phyloP scores from a whole-genome alignment of 1,140 invertebrate species.

The Archivesica marissinica region DNA sequence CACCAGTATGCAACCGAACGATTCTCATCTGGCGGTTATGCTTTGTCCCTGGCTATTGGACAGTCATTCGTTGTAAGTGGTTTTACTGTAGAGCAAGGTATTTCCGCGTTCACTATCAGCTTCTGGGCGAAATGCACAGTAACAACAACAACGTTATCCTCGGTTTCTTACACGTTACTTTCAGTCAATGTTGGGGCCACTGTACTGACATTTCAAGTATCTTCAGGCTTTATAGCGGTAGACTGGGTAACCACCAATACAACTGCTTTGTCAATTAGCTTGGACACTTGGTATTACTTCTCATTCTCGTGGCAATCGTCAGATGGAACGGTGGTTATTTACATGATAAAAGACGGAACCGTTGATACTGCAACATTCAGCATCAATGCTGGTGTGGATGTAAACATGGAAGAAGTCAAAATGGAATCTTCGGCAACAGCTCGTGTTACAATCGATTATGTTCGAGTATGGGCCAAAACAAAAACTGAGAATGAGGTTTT shows the following conservation, averaged over 20 bases:
- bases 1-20: neutral
- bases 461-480: conserved; percentile 18
- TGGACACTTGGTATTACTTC: conserved; percentile 45
- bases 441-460: conserved; percentile 14
- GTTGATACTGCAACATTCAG: neutral
- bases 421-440: neutral
- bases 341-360: conserved; percentile 16
- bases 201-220: neutral
- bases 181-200: neutral
- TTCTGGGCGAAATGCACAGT: conserved; percentile 48
- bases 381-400: neutral
- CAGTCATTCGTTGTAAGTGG: neutral
- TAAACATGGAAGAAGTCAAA: conserved; percentile 2
- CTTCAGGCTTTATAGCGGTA: conserved; percentile 2
- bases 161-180: neutral
- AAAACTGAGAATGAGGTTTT: conserved; percentile 21
- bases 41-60: neutral
- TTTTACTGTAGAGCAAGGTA: conserved; percentile 9
- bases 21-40: conserved; percentile 32
- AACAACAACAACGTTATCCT: neutral
- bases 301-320: conserved; percentile 5
- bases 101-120: conserved; percentile 19
- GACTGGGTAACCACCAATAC: conserved; percentile 1
- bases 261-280: neutral
- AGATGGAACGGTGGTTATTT: conserved; percentile 24